Conservation (phyloP, 2,888 invertebrate genomes). For the Herminia tarsipennalis region DNA sequence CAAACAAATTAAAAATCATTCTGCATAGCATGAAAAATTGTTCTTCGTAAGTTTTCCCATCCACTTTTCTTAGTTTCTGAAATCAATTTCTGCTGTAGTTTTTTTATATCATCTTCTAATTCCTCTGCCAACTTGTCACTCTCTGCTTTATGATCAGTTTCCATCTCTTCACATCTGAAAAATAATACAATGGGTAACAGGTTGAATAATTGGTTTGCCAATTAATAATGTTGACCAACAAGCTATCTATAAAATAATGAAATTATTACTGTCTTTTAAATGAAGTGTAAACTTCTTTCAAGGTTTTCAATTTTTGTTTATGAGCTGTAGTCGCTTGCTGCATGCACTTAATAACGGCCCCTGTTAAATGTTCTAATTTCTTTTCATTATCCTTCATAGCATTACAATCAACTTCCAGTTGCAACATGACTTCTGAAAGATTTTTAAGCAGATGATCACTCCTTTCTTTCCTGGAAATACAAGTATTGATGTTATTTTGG, state of each 20-base stretch:
- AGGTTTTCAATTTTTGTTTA: slow-evolving; percentile 63
- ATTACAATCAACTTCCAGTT: slow-evolving; percentile 66
- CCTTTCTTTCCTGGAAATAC: slow-evolving; percentile 58
- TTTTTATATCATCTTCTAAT: slow-evolving; percentile 67
- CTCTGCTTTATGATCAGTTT: slow-evolving; percentile 60
- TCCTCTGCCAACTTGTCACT: slow-evolving; percentile 66
- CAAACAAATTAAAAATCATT: slow-evolving; percentile 57
- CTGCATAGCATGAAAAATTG: slow-evolving; percentile 71
- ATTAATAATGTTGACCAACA: no score
- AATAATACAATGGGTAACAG: no score
- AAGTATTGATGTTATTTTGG: neutral
- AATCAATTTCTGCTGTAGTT: slow-evolving; percentile 68
- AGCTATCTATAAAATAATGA: neutral
- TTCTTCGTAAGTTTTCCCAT: slow-evolving; percentile 67
- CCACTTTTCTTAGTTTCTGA: slow-evolving; percentile 70
- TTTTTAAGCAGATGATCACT: slow-evolving; percentile 59
- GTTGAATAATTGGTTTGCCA: no score
- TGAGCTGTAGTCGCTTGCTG: slow-evolving; percentile 67
- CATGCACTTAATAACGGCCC: slow-evolving; percentile 66
- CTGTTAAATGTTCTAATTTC: slow-evolving; percentile 68
- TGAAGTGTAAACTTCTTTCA: slow-evolving; percentile 61
- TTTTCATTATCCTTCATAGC: slow-evolving; percentile 73
- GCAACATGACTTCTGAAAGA: slow-evolving; percentile 58
- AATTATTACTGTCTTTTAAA: slow-evolving; percentile 65
- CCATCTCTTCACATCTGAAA: slow-evolving; percentile 68